phyloP scores from a whole-genome alignment of 92 coral and sea anemone species.

The Virgularia gustaviana region DNA sequence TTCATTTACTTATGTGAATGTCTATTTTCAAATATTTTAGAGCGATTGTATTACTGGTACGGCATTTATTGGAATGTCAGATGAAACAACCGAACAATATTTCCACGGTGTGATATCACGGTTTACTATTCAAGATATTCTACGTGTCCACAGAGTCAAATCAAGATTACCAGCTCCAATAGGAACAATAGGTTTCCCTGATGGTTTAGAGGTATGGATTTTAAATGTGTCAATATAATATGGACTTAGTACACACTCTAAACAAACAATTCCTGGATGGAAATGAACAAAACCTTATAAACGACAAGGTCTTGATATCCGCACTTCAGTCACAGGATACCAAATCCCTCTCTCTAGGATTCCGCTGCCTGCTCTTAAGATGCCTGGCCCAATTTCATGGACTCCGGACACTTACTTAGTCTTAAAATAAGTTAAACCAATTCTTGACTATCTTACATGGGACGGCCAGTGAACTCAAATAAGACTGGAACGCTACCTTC shows the following conservation, averaged over 20 bases:
- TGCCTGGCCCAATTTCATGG: too few species aligned
- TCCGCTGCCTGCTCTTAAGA: too few species aligned
- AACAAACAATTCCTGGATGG: not conserved
- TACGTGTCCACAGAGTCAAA: slow-evolving; percentile 54
- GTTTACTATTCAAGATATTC: slow-evolving; percentile 65
- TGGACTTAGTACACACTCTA: not conserved
- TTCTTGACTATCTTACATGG: too few species aligned
- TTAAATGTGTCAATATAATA: not conserved
- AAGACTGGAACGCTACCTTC: too few species aligned
- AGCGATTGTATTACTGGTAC: slow-evolving; percentile 77
- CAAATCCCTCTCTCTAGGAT: too few species aligned
- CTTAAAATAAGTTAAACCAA: too few species aligned
- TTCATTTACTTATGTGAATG: not conserved
- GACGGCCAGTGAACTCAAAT: too few species aligned
- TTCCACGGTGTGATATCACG: slow-evolving; percentile 78
- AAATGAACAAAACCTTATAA: not conserved
- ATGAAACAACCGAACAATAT: slow-evolving; percentile 66
- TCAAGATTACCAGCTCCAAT: slow-evolving; percentile 68
- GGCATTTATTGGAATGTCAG: slow-evolving; percentile 72
- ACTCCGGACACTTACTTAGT: too few species aligned
- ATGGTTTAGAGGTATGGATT: slow-evolving; percentile 71
- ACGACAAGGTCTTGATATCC: not conserved
- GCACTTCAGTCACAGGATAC: too few species aligned
- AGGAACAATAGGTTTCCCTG: slow-evolving; percentile 84
- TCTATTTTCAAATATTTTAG: too few species aligned